Evolutionary conservation across 2,888 invertebrate genomes (phyloP).

Genomic region (Ischnura elegans): DNA sequence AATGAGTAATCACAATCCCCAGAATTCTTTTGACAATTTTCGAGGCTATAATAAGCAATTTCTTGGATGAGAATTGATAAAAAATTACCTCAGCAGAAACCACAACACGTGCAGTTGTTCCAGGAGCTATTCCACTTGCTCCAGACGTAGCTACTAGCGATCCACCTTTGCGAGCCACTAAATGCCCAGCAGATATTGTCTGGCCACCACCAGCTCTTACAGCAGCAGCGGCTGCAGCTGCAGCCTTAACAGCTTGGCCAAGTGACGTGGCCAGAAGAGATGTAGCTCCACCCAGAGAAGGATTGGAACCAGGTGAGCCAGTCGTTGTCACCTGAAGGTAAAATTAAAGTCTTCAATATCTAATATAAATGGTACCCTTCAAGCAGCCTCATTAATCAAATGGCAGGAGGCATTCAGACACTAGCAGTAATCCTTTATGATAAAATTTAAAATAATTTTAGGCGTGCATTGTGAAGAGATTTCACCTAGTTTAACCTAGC

Average conservation of each 20-base stretch:
- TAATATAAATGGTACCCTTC: too few relatives aligned
- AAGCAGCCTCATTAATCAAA: too few relatives aligned
- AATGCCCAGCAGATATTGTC: constrained; percentile 45
- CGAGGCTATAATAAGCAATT: too few relatives aligned
- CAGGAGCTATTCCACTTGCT: constrained; percentile 50
- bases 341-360: neutral
- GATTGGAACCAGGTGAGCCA: constrained; percentile 44
- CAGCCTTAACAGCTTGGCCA: constrained; percentile 58
- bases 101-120: constrained; percentile 54
- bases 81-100: constrained; percentile 46
- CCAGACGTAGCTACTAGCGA: constrained; percentile 42
- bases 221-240: constrained; percentile 57
- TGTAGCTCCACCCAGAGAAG: constrained; percentile 51
- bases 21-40: too few relatives aligned
- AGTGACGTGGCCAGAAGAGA: constrained; percentile 65
- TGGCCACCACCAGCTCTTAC: constrained; percentile 55
- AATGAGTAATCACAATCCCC: too few relatives aligned
- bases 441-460: too few relatives aligned
- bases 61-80: constrained; percentile 33
- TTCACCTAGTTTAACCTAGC: too few relatives aligned
- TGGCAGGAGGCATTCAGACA: too few relatives aligned
- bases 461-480: too few relatives aligned
- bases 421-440: too few relatives aligned
- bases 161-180: constrained; percentile 51
- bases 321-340: constrained; percentile 46